Evolutionary conservation across 2,113 vertebrate genomes (phyloP).

Genomic region (Antigone vipio): DNA sequence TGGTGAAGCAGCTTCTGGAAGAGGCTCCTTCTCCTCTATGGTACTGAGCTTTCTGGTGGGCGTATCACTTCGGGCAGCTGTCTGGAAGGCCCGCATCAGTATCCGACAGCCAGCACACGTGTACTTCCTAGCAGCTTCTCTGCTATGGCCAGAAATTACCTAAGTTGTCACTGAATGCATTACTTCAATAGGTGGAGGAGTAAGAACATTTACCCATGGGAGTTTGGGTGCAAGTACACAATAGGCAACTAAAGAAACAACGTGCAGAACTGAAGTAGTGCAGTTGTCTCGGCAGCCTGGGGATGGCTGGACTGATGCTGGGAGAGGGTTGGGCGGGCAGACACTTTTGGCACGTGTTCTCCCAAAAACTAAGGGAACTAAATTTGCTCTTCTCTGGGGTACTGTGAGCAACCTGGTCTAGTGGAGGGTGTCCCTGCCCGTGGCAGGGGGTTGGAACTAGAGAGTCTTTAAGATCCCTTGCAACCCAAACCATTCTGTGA

Average conservation of each 20-base stretch:
- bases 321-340: not conserved
- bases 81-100: not conserved
- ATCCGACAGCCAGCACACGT: fast-evolving
- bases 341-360: not conserved
- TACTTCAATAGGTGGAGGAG: not conserved
- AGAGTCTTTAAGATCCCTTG: too few species aligned
- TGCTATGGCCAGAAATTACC: not conserved
- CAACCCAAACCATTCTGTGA: not conserved
- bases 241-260: not conserved
- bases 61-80: not conserved
- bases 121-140: not conserved
- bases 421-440: too few species aligned
- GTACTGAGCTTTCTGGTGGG: not conserved
- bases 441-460: too few species aligned
- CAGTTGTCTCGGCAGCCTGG: fast-evolving
- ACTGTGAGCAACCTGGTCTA: not conserved
- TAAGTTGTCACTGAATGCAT: not conserved
- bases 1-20: not conserved
- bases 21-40: not conserved
- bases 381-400: not conserved
- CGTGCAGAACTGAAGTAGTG: not conserved
- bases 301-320: not conserved
- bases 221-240: not conserved
- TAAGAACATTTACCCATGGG: fast-evolving
- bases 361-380: not conserved